Evolutionary conservation across 2,113 vertebrate species (phyloP).

Genomic region (Microtus pennsylvanicus): DNA sequence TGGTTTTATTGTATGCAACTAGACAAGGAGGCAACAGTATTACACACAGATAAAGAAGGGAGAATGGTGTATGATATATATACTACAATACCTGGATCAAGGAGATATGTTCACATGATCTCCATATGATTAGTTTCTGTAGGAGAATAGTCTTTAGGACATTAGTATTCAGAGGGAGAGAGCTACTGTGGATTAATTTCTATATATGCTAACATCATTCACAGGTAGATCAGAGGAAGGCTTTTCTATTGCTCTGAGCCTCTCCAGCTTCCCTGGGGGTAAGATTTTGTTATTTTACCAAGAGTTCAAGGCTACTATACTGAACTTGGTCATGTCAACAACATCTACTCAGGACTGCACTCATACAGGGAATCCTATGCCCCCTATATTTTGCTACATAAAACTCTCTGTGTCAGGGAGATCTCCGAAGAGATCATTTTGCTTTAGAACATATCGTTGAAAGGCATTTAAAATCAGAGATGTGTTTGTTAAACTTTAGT

Average conservation of each 20-base stretch:
- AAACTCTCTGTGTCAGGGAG: neutral
- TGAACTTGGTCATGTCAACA: too few species aligned
- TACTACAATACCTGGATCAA: neutral
- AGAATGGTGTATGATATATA: neutral
- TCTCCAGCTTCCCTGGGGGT: too few species aligned
- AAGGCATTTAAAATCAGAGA: constrained; percentile 33
- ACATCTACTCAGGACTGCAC: neutral
- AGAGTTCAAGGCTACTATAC: neutral
- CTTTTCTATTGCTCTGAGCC: neutral
- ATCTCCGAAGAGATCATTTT: neutral
- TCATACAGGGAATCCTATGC: neutral
- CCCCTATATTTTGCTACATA: neutral
- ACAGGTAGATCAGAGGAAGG: too few species aligned
- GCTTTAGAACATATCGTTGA: neutral
- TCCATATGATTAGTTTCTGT: neutral
- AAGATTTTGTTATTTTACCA: neutral
- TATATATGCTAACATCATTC: neutral
- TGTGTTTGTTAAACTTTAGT: neutral
- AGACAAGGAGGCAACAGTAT: neutral
- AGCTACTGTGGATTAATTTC: too few species aligned
- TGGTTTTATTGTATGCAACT: neutral
- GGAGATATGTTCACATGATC: neutral
- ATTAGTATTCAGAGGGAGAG: neutral
- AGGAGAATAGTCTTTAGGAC: neutral
- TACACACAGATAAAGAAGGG: neutral